Evolutionary conservation across 2,888 invertebrate species (phyloP), one percentile per base, ranked within the genome.

Genomic region (Sinotaia quadrata): DNA sequence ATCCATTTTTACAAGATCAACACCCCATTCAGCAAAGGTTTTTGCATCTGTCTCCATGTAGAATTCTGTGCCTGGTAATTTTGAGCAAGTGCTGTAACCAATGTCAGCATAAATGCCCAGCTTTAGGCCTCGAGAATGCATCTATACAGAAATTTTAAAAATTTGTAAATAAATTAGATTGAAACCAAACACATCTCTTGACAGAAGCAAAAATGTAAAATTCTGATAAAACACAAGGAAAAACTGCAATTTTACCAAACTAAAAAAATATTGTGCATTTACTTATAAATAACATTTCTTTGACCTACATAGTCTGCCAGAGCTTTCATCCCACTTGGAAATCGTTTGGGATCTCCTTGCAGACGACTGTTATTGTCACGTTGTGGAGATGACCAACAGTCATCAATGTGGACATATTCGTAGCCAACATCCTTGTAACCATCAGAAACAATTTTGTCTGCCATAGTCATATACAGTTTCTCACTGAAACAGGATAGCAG

Each of bases 331-430:
- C 97, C 97, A 84, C 93, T 93, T 0, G 97, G 97, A 89, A 98
- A 98, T 78, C 97, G 90, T 78, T 92, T 91, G 36, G 93, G 91
- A 87, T 97, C 97, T 0, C 97, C 92, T 59, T 95, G 93, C 29
- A 98, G 91, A 69, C 92, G 91, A 18, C 96, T 96, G 4, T 67
- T 49, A 10, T 57, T 60, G 80, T 93, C 94, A 49, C 97, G 90
- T 77, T 94, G 92, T 81, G 94, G 92, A 82, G 95, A 95, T 68
- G 96, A 90, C 97, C 97, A 97, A 89, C 97, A 97, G 89, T 97
- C 88, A 73, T 88, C 88, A 57, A 88, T 82, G 61, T 84, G 85
- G 0, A 88, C 92, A 88, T 95, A 96, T 88, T 96, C 93, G 88
- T 97, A 98, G 27, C 97, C 97, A 0, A 90, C 94, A 7, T 92